Evolutionary conservation across 1,140 invertebrate genomes (phyloP).

Genomic region (Drosophila navojoa): DNA sequence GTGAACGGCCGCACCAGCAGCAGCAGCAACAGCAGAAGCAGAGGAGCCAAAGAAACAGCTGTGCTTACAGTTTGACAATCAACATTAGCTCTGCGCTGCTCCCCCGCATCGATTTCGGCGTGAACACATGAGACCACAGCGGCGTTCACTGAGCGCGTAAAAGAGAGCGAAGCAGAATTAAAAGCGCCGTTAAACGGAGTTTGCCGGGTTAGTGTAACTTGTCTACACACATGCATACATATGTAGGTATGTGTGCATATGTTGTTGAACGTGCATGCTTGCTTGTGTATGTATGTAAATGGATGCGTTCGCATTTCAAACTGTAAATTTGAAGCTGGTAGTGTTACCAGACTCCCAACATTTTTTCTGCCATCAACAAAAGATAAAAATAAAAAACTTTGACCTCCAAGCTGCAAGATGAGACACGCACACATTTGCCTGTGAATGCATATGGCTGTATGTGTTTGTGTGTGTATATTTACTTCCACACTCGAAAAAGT

Average conservation of each 20-base stretch:
- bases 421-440: neutral
- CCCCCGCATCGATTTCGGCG: slow-evolving; percentile 41
- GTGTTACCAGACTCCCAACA: slow-evolving; percentile 39
- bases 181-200: slow-evolving; percentile 58
- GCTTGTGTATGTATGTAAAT: slow-evolving; percentile 1
- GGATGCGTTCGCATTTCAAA: slow-evolving; percentile 24
- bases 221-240: neutral
- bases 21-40: slow-evolving; percentile 1
- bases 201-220: slow-evolving; percentile 68
- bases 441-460: neutral
- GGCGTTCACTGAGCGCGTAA: slow-evolving; percentile 4
- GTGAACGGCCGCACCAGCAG: slow-evolving; percentile 60
- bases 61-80: slow-evolving; percentile 61
- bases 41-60: slow-evolving; percentile 35
- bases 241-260: neutral
- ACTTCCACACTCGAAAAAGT: slow-evolving; percentile 18
- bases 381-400: slow-evolving; percentile 24
- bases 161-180: slow-evolving; percentile 29
- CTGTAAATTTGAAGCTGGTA: slow-evolving; percentile 3
- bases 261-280: neutral
- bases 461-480: slow-evolving; percentile 10
- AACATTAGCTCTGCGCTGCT: slow-evolving; percentile 32
- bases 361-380: slow-evolving; percentile 1
- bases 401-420: slow-evolving; percentile 36
- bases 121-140: slow-evolving; percentile 55